Evolutionary conservation across 2,113 vertebrate species (phyloP), one percentile per base, ranked within the genome.

Genomic region (Polyodon spathula): DNA sequence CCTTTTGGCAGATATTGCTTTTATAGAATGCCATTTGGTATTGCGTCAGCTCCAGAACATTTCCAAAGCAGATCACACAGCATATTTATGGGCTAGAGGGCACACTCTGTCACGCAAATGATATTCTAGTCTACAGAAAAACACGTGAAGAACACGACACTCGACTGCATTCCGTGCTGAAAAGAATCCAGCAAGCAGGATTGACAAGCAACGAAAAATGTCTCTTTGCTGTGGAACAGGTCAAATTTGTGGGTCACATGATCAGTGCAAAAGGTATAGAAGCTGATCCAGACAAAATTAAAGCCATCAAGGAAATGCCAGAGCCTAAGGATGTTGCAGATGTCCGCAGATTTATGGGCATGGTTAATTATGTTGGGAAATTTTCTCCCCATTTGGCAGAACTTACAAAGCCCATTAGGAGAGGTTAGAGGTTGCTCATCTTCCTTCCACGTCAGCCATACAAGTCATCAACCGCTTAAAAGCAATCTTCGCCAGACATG

Each of bases 1-100:
- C 52, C 59, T 3, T 67, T 59, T 40, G 62, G 59, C n/a, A n/a
- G 59, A 37, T 71, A n/a, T 14, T 62, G 60, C n/a, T 71, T 59
- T 50, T 59, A 62, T n/a, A n/a, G n/a, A n/a, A n/a, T n/a, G n/a
- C n/a, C 9, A 37, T 71, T 70, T 44, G 51, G 55, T 11, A 67
- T 70, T 15, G 37, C 58, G 1, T 67, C 62, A n/a, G 63, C 56
- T 7, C 39, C 55, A 54, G 43, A 71, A 17, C 65, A 53, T 37
- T 71, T 62, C 56, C 58, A 41, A 46, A n/a, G 5, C 10, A 53
- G 14, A 66, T 66, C 37, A 58, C 54, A 4, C 40, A 53, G 37
- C n/a, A 56, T 9, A 52, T 66, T 7, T 51, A 60, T 1, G 53
- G 58, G 2, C 42, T 61, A 10, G 58, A 60, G 0, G 58, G 52